Evolutionary conservation across 2,797 vertebrate species (phyloP), one percentile per base, ranked within the genome.

Genomic region (Galago senegalensis): DNA sequence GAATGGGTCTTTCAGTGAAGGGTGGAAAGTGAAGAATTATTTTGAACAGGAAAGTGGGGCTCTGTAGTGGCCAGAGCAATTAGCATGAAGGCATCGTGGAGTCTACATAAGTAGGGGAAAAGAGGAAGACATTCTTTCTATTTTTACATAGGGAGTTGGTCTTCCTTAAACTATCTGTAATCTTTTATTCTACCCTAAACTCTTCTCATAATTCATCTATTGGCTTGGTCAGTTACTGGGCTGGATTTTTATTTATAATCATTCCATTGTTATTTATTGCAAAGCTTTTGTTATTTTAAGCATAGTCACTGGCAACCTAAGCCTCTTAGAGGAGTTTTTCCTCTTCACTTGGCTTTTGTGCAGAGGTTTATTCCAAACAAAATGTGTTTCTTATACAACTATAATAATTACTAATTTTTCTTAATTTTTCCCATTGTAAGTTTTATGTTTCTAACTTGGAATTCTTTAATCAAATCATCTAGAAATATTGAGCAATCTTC

Each of bases 221-320:
- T 93, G 84, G 29, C 8, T 82, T 83, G 58, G 11, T 31, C 69
- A 67, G 13, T 69, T 84, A 61, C n/a, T 75, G 12, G 56, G 16
- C 40, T 29, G 60, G 8, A 13, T 16, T 37, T 85, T 82, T 90
- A 69, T 18, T 46, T 58, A 31, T 60, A 91, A 89, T 67, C 18
- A 49, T n/a, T 70, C 13, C 23, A 67, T 34, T 93, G 56, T 77
- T 90, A 53, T 46, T 91, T 91, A 83, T 34, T 49, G 79, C 14
- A 67, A 61, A 77, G 14, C 6, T 87, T 88, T 82, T 53, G 7
- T 89, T 95, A 79, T 93, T 72, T 94, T 80, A 91, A 91, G 17
- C 16, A 31, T 72, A 49, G 21, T 88, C 70, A 63, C 4, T 80
- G 37, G 13, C 6, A 21, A 65, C 29, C 21, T 89, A 80, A 95